Conservation (phyloP, 2,888 invertebrate genomes). For the Copidosoma aretas region DNA sequence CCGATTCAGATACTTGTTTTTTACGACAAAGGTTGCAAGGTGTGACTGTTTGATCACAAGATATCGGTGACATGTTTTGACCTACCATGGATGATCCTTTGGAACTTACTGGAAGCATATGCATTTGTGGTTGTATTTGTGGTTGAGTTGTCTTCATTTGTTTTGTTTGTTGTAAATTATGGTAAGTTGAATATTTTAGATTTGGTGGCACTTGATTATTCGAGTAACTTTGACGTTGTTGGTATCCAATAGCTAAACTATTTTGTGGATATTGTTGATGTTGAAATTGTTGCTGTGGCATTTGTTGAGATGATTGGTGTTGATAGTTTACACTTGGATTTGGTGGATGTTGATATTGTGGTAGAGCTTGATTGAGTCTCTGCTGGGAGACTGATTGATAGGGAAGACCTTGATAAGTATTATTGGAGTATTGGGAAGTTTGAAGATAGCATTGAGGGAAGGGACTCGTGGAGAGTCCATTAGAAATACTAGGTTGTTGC, state of each 20-base stretch:
- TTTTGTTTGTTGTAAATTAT: conserved; percentile 70
- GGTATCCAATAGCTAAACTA: conserved; percentile 43
- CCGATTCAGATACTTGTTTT: conserved; percentile 78
- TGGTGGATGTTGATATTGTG: conserved; percentile 62
- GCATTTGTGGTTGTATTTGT: conserved; percentile 65
- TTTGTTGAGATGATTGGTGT: conserved; percentile 56
- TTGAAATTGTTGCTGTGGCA: conserved; percentile 31
- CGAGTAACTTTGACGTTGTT: conserved; percentile 56
- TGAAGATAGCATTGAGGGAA: conserved; percentile 54
- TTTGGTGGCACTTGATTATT: conserved; percentile 58
- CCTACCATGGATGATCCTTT: conserved; percentile 70
- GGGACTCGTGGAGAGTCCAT: conserved; percentile 52
- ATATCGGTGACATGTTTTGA: conserved; percentile 67
- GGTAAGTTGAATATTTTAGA: conserved; percentile 68
- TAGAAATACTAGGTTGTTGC: conserved; percentile 47
- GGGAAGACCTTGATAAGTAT: too few relatives aligned
- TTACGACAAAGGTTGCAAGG: conserved; percentile 89
- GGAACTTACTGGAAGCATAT: conserved; percentile 58
- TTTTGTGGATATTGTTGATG: conserved; percentile 45
- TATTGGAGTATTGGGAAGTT: conserved; percentile 48
- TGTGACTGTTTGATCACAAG: conserved; percentile 65
- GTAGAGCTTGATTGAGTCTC: conserved; percentile 56
- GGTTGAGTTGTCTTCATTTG: conserved; percentile 70
- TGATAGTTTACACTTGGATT: conserved; percentile 55
- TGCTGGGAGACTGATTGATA: conserved; percentile 49